A percentile compares a stretch with the other conserved stretches of the same genome.
These are phyloP conservation scores for Tetragnatha montana DNA, from an alignment of 2,888 invertebrate genomes.

Conservation along the genomic window DNA sequence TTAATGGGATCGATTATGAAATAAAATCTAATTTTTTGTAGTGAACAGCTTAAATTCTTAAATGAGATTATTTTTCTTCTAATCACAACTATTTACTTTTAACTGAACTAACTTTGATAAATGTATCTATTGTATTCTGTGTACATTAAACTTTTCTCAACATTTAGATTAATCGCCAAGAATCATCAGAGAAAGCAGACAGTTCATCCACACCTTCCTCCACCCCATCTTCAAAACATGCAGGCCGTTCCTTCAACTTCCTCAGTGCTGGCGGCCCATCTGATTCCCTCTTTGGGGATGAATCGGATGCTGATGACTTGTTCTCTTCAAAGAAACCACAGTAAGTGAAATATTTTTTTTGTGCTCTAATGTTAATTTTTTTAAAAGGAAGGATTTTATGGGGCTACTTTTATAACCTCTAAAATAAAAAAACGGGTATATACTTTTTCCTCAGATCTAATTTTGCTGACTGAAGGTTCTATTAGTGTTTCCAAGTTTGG, in stretches of 20 bases:
- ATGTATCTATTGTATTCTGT: no score
- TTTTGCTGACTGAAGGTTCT: no score
- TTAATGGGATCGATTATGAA: no score
- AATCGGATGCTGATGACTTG: conserved; percentile 67
- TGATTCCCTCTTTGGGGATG: conserved; percentile 61
- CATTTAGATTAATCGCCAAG: conserved; percentile 15
- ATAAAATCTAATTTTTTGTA: not conserved
- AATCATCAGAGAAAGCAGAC: conserved; percentile 56
- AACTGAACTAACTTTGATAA: not conserved
- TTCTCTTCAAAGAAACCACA: conserved; percentile 54
- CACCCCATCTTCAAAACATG: conserved; percentile 49
- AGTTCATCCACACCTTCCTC: conserved; percentile 64
- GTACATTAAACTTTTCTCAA: no score
- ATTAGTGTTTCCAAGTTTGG: no score
- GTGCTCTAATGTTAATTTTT: no score
- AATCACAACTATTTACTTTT: not conserved
- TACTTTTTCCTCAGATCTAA: no score
- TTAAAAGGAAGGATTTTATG: no score
- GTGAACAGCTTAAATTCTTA: not conserved
- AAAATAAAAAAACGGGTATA: no score
- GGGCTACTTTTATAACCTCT: no score
- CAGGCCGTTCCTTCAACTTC: conserved; percentile 64
- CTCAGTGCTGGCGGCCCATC: conserved; percentile 20
- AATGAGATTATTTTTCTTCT: not conserved
- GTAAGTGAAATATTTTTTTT: conserved; percentile 1